Base-by-base conservation (phyloP, 2,888 invertebrate genomes). In the Habrosyne pyritoides region DNA sequence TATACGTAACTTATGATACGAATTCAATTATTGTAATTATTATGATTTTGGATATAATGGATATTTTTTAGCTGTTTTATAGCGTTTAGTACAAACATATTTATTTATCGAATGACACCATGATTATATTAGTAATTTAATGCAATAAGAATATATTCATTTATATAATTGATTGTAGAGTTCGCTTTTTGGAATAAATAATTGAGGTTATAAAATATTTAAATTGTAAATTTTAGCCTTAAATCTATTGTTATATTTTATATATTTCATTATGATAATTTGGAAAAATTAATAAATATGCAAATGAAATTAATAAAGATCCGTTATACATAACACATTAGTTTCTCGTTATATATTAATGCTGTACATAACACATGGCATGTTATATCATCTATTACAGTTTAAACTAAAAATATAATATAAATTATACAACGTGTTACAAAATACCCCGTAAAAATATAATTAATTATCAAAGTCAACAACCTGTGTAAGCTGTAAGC, bases 11-110 rank as follows among this genome's bases (percentile, higher is more conserved):
- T 71, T 76, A 76, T 68, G 66, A 71, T 63, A 66, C 64, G 63
- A 64, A 73, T 67, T 71, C 72, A 71, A 76, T 76, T 76, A 75
- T 64, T 62, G 69, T 64, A 67, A 69, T 64, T 61, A 64, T 60
- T 18, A 28, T 50, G 14, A 49, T 49, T 26, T 63, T n/a, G n/a
- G n/a, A n/a, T n/a, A n/a, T n/a, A n/a, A 70, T 42, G 33, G 8
- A 65, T 67, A 66, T 67, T 69, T 71, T 71, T 56, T 66, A 54
- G 67, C 61, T 59, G 48, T 60, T 55, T 63, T 67, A 67, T 63
- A 61, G 57, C 58, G 53, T 59, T 42, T 42, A 42, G 42, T 42
- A 42, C 18, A 42, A 14, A 36, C 8, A 0, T 18, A 18, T 42
- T 18, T 8, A n/a, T 42, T 42, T 42, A 42, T 42, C 8, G 18